Base-by-base conservation (phyloP, 2,797 vertebrate species). In the Siniperca obscura region DNA sequence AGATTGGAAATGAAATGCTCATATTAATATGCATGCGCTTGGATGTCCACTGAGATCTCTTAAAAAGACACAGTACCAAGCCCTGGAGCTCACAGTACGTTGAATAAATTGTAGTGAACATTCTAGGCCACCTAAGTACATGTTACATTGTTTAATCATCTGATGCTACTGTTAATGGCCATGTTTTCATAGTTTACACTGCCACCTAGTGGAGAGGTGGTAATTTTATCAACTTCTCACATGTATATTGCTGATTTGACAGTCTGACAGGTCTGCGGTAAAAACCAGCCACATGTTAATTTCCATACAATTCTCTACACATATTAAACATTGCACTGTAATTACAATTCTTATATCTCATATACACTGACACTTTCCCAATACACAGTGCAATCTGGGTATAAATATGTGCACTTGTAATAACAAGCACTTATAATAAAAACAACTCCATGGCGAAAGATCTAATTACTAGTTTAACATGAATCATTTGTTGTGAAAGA, bases 161-260 rank as follows among this genome's bases (percentile, higher is more conserved):
- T 55, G 71, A 78, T 4, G 57, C 44, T 38, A 40, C 77, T 55
- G 57, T 59, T 57, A 27, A 65, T 19, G 22, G 30, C 2, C 4
- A 48, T 2, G 19, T 66, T 90, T 10, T 60, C 14, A 82, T 87
- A 34, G 75, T 87, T 62, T 52, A 75, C 64, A 83, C 80, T 89
- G 92, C 87, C 93, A 78, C 69, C 93, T 92, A 42, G 60, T 93
- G 92, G 90, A 72, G 2, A 74, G 21, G 70, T 19, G 13, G 2
- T 36, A 34, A 50, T 50, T 50, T 0, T 42, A 46, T 25, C 13
- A 4, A 56, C 19, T 44, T 42, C 27, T 27, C 8, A 73, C 3
- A 40, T 44, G 9, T 1, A 36, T 22, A 4, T 0, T 59, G 21
- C 6, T 59, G 7, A 36, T 34, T n/a, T 42, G 48, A 59, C 70